Conservation (phyloP, 23 tunicate species). For the Trididemnum nubilum region DNA sequence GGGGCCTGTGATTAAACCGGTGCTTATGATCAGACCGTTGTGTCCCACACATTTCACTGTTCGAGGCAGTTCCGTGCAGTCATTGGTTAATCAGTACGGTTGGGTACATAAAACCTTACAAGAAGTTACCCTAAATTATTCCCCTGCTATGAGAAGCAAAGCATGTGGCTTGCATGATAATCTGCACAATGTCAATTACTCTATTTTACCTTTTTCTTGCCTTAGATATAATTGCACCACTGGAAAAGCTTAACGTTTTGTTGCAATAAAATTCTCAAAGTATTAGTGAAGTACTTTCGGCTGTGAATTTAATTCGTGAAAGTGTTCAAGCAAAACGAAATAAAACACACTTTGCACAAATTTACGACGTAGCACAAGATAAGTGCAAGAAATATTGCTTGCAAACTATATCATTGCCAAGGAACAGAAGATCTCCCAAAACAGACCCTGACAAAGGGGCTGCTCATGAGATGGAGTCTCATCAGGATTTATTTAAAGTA, state of each 20-base stretch:
- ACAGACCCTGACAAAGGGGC: neutral
- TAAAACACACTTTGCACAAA: neutral
- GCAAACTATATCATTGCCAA: neutral
- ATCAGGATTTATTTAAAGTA: neutral
- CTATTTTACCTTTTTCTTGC: neutral
- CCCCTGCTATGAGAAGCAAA: neutral
- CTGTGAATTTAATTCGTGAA: neutral
- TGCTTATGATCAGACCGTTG: neutral
- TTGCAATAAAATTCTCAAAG: neutral
- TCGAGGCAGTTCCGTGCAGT: neutral
- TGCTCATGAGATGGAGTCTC: neutral
- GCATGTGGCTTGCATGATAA: neutral
- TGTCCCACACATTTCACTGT: neutral
- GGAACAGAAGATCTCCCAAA: neutral
- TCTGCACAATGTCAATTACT: neutral
- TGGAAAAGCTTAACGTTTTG: neutral
- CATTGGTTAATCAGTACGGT: neutral
- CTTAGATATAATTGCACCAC: neutral
- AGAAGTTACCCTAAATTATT: neutral
- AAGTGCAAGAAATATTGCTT: neutral
- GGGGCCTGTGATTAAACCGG: neutral
- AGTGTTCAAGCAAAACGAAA: neutral
- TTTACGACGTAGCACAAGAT: neutral
- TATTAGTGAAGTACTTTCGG: neutral
- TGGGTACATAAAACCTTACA: neutral